These are phyloP conservation scores for Aphelinus atriplicis DNA, from an alignment of 1,140 invertebrate genomes.

Conservation along the genomic window DNA sequence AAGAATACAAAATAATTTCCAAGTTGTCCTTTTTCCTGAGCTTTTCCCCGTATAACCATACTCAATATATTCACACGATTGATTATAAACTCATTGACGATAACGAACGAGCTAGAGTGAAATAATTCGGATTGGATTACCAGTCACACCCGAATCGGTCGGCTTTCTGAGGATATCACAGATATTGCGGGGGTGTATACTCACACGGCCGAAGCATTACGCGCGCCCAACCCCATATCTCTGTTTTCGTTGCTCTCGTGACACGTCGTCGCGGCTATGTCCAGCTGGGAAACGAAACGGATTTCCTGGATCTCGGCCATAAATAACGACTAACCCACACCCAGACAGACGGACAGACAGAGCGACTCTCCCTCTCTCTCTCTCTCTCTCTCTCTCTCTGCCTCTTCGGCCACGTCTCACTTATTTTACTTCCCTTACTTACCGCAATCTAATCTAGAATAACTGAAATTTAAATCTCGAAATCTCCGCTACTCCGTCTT, in stretches of 20 bases:
- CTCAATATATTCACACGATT: no score
- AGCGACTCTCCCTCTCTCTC: neutral
- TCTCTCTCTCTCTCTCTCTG: constrained; percentile 8
- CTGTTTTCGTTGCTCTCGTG: constrained; percentile 7
- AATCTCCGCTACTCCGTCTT: constrained; percentile 25
- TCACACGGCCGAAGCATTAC: neutral
- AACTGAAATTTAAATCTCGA: constrained; percentile 37
- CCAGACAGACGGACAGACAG: no score
- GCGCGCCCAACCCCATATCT: neutral
- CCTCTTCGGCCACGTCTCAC: neutral
- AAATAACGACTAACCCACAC: constrained; percentile 18
- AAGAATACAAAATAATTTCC: no score
- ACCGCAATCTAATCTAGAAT: constrained; percentile 27
- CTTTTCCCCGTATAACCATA: no score
- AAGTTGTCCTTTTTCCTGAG: no score
- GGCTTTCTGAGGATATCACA: no score
- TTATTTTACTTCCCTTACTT: constrained; percentile 8
- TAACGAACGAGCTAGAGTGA: no score
- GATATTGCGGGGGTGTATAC: no score
- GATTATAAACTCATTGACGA: no score
- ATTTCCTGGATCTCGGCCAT: constrained; percentile 37
- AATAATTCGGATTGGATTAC: no score
- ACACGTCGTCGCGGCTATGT: constrained; percentile 10
- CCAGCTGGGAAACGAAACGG: constrained; percentile 29
- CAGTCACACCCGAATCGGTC: no score